phyloP scores from a whole-genome alignment of 2,888 invertebrate species.

The Microctonus aethiopoides region DNA sequence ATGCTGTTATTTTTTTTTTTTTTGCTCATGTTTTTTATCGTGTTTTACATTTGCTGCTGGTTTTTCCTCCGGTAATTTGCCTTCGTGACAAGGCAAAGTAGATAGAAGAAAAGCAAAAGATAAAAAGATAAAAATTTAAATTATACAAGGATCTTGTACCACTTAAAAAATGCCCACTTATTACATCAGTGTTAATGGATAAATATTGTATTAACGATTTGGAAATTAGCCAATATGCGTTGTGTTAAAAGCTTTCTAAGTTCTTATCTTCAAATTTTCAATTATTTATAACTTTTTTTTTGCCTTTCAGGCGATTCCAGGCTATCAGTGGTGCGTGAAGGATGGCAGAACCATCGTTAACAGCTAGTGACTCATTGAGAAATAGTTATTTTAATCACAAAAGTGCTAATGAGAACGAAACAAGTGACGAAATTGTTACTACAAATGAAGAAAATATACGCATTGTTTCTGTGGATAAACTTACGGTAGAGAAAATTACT shows the following conservation, averaged over 20 bases:
- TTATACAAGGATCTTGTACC: neutral
- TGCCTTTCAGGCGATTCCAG: conserved; percentile 40
- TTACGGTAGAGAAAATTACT: conserved; percentile 54
- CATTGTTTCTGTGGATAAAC: conserved; percentile 51
- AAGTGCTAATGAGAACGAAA: conserved; percentile 10
- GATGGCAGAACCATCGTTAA: conserved; percentile 41
- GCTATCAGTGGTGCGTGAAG: conserved; percentile 14
- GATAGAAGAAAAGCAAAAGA: no score
- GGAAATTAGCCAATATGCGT: neutral
- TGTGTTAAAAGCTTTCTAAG: no score
- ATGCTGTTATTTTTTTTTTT: neutral
- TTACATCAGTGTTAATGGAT: neutral
- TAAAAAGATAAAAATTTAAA: neutral
- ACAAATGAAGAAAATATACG: conserved; percentile 37
- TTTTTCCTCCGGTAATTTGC: neutral
- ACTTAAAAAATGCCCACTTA: neutral
- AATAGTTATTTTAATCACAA: neutral
- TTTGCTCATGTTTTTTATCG: neutral
- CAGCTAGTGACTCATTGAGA: conserved; percentile 28
- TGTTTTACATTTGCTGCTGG: neutral
- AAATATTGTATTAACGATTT: neutral
- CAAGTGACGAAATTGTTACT: neutral
- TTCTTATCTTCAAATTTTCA: no score
- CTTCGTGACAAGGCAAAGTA: neutral
- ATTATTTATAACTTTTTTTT: no score